Evolutionary conservation across 1,140 invertebrate species (phyloP).

Genomic region (Brachionus rotundiformis): DNA sequence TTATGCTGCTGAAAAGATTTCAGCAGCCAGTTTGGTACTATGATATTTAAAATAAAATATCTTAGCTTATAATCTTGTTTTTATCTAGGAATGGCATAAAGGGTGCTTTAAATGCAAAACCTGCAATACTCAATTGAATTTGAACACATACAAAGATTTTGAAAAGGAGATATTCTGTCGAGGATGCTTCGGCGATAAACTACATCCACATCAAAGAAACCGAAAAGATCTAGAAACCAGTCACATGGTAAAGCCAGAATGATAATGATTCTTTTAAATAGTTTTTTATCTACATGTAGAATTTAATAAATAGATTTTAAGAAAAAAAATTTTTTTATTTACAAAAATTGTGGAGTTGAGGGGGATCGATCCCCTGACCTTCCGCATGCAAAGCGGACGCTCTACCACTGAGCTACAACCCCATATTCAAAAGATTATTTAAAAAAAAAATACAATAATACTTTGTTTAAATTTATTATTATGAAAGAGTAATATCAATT

Average conservation of each 20-base stretch:
- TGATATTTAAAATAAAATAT: too few relatives aligned
- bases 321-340: too few relatives aligned
- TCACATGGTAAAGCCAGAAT: neutral
- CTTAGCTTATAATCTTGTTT: too few relatives aligned
- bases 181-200: conserved; percentile 42
- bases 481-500: too few relatives aligned
- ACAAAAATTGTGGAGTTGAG: conserved; percentile 52
- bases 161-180: conserved; percentile 49
- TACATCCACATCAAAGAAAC: conserved; percentile 50
- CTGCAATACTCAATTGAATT: conserved; percentile 41
- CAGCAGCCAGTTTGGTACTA: conserved; percentile 38
- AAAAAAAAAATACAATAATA: neutral
- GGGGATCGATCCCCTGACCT: conserved; percentile 52
- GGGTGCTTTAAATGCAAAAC: conserved; percentile 52
- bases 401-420: conserved; percentile 52
- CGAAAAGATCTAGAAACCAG: conserved; percentile 39
- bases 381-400: conserved; percentile 52
- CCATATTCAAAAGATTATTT: neutral
- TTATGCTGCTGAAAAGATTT: conserved; percentile 90
- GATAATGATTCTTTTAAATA: neutral
- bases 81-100: conserved; percentile 44
- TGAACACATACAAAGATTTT: conserved; percentile 50
- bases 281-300: neutral
- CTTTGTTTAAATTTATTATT: neutral
- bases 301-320: neutral